Base-by-base conservation (phyloP, 2,113 vertebrate genomes). In the Sapayoa aenigma region DNA sequence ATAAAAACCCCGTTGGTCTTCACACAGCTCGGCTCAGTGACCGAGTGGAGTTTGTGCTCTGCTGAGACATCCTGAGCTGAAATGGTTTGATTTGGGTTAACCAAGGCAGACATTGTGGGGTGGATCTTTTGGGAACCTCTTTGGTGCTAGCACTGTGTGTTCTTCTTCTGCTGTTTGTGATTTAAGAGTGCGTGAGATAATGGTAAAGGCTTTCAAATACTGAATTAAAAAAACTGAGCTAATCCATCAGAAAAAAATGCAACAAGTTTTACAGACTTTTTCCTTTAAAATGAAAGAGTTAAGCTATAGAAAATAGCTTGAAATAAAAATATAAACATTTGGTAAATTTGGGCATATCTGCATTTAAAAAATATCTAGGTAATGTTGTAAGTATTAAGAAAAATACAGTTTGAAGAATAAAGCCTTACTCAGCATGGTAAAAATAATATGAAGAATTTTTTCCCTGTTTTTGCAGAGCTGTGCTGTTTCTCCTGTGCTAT, bases 101-200 rank as follows among this genome's bases (percentile, higher is more conserved):
- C 66, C 78, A 30, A 2, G 0, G 0, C 55, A 24, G 77, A 22
- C 22, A 1, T 13, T 3, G 24, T 5, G 42, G 5, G 9, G 4
- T 15, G 67, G 67, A 7, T 77, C 5, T 12, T 30, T 63, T 20
- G 50, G 89, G 74, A 55, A n/a, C n/a, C 27, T 55, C 65, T 46
- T 27, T 46, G 60, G 50, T 31, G 20, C 1, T 5, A 22, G 33
- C 41, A 18, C 58, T 13, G 13, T 11, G 27, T 5, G 0, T 73
- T 91, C 56, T 53, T 0, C 22, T 80, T 39, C 71, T 77, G 69
- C 71, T 65, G 24, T 24, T 80, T 14, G 1, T 28, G 52, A 33
- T 14, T 68, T 49, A 49, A 60, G 72, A 35, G 37, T 20, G 10
- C 6, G n/a, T 12, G 72, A 72, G 90, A 23, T 20, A 65, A 28